Percentiles rank a stretch among this genome's conserved stretches.
Conservation (phyloP, 2,797 vertebrate genomes). For the Nyctibius grandis region DNA sequence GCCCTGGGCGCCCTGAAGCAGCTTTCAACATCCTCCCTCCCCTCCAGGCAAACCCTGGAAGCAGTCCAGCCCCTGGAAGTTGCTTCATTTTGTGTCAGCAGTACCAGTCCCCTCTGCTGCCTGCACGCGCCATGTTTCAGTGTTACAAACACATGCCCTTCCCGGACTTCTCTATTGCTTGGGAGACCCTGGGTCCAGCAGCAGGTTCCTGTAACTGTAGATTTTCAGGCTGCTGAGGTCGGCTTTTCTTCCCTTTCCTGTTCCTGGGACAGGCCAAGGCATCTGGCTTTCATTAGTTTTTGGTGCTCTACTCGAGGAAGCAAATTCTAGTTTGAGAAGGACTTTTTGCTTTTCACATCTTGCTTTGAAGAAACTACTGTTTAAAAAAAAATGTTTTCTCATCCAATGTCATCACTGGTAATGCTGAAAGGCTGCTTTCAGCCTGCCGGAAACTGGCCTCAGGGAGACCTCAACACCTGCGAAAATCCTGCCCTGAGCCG, state of each 20-base stretch:
- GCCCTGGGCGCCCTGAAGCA: background rate
- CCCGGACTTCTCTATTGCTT: background rate
- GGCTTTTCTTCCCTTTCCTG: background rate
- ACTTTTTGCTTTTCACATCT: background rate
- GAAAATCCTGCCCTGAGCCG: background rate
- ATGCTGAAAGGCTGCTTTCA: constrained; percentile 46
- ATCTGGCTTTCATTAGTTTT: constrained; percentile 48
- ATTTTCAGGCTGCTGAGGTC: background rate
- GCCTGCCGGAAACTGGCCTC: background rate
- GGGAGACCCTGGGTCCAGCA: background rate
- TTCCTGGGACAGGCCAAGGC: background rate
- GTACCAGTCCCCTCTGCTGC: background rate
- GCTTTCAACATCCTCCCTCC: background rate
- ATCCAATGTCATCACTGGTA: background rate
- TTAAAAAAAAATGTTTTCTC: constrained; percentile 23
- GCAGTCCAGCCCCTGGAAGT: background rate
- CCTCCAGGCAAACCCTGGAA: background rate
- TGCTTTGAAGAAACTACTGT: constrained; percentile 37
- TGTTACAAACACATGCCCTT: background rate
- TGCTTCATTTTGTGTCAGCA: background rate
- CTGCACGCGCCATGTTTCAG: accelerated
- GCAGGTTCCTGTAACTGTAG: background rate
- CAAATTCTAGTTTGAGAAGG: background rate
- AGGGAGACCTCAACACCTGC: constrained; percentile 34
- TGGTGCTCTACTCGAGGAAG: background rate